Evolutionary conservation across 2,888 invertebrate genomes (phyloP), one percentile per base, ranked within the genome.

Genomic region (Dromius quadrimaculatus): DNA sequence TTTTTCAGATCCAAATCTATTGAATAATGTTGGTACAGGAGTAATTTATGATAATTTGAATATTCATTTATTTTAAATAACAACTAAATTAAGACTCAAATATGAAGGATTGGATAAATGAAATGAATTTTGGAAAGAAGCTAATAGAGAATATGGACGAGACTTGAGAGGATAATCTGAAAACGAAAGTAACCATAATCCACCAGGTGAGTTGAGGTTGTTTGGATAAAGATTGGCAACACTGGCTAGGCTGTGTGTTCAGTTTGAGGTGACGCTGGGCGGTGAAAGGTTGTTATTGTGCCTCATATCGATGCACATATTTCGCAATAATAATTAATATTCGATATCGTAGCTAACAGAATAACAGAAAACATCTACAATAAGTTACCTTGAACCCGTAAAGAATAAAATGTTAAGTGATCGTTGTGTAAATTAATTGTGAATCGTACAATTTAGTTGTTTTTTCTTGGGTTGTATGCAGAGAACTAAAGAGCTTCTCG

Each of bases 221-320:
- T 15, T 13, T 6, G 28, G 28, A 28, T 28, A 11, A 15, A 9
- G 28, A 28, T 54, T 59, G 59, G 59, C 36, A 59, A 59, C 59
- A 59, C 20, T 59, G 59, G 19, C 20, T 15, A 36, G 20, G 8
- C 59, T 59, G 59, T 59, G 59, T 59, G 59, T 59, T 59, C 59
- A 59, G 59, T 59, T 59, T 59, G 59, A 59, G 59, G 59, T 36
- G 59, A 59, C 59, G 59, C 59, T 59, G 59, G 59, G 59, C 59
- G 59, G 59, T 59, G 59, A 36, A 59, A 59, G 59, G 59, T 59
- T 59, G 59, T 59, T 59, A 59, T 59, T 59, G 59, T 59, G 59
- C 59, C 34, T 59, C 59, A 34, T 59, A 59, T 59, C 19, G 34
- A 59, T 59, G 59, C 59, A 59, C 59, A 59, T 59, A 59, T 59